A percentile compares a stretch with the other conserved stretches of the same genome.
phyloP scores from a whole-genome alignment of 2,797 vertebrate species.

The Malacoctenus gilli region DNA sequence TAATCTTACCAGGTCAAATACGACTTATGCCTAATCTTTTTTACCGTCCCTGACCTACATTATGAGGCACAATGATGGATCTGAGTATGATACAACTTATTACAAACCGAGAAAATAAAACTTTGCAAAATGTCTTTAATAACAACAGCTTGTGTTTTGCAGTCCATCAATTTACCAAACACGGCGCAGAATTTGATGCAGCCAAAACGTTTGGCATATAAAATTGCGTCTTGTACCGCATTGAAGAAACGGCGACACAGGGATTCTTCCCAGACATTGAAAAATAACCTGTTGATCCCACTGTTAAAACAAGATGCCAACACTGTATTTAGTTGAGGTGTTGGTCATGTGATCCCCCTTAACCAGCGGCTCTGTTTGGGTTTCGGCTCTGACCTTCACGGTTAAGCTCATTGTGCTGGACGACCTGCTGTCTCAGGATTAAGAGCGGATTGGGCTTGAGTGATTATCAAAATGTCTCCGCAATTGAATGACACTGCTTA shows the following conservation, averaged over 20 bases:
- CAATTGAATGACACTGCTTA: slow-evolving; percentile 53
- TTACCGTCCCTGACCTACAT: slow-evolving; percentile 71
- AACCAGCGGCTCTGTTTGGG: slow-evolving; percentile 2
- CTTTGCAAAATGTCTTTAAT: too few relatives aligned
- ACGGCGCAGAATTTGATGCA: too few relatives aligned
- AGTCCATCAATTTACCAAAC: too few relatives aligned
- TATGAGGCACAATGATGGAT: slow-evolving; percentile 8
- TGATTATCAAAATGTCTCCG: slow-evolving; percentile 62
- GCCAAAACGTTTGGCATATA: too few relatives aligned
- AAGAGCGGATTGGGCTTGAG: slow-evolving; percentile 61
- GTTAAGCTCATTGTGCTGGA: slow-evolving; percentile 62
- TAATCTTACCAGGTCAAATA: slow-evolving; percentile 55
- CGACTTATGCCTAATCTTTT: slow-evolving; percentile 73
- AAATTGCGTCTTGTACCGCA: too few relatives aligned
- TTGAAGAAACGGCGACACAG: too few relatives aligned
- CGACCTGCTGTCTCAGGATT: slow-evolving; percentile 70
- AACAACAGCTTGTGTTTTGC: too few relatives aligned
- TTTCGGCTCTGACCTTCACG: slow-evolving; percentile 50
- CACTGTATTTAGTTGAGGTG: too few relatives aligned
- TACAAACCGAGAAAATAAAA: background rate
- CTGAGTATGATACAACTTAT: slow-evolving; percentile 3
- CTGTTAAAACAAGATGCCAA: too few relatives aligned
- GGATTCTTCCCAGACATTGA: too few relatives aligned
- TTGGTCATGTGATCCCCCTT: background rate
- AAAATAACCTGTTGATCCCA: too few relatives aligned